Conservation (phyloP, 2,797 vertebrate genomes). For the Taeniopygia guttata region DNA sequence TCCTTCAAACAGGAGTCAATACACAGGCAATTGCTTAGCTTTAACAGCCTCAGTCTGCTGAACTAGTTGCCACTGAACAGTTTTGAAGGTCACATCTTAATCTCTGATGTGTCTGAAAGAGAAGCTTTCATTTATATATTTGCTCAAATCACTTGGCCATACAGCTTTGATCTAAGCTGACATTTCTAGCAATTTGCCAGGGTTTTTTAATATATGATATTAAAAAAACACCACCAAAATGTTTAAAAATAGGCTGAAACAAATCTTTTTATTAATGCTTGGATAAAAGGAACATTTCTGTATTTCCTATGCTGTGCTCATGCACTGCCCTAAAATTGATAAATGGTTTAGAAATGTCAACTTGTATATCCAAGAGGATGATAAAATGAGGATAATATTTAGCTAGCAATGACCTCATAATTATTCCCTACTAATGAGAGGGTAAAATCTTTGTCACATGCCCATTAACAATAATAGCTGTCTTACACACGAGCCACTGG, state of each 20-base stretch:
- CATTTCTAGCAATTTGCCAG: not conserved
- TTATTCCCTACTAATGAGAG: not conserved
- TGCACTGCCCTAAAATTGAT: not conserved
- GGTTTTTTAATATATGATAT: not conserved
- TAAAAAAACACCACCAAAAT: not conserved
- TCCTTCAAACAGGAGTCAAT: not conserved
- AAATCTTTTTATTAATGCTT: not conserved
- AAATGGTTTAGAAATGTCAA: conserved; percentile 1
- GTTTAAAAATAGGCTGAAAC: conserved; percentile 19
- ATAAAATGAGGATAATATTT: conserved; percentile 20
- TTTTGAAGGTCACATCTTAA: not conserved
- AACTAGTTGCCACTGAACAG: not conserved
- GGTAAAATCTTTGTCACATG: not conserved
- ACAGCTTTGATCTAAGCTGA: not conserved
- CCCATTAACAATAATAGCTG: not conserved
- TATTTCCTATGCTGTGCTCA: not conserved
- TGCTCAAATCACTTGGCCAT: not conserved
- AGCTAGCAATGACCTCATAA: conserved; percentile 4
- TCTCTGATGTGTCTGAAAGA: not conserved
- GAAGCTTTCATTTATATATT: not conserved
- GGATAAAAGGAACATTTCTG: not conserved
- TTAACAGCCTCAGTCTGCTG: not conserved
- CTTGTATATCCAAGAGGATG: not conserved
- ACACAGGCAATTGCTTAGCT: not conserved
- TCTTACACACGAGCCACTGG: not conserved